Conservation (phyloP, 2,113 vertebrate genomes). For the Semicossyphus pulcher region DNA sequence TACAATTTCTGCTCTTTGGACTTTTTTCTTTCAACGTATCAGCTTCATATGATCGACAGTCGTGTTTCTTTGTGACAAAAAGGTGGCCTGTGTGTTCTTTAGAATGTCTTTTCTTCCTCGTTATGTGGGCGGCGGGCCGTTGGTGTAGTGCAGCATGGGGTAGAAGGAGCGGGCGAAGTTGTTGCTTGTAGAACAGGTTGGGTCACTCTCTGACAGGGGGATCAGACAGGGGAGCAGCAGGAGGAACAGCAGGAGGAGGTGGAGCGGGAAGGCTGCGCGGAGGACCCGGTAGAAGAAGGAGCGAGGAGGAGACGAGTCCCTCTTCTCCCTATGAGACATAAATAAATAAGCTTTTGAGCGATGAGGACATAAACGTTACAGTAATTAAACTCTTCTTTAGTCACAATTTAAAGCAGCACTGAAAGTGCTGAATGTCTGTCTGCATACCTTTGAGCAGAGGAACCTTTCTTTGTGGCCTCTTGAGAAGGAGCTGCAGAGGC, state of each 20-base stretch:
- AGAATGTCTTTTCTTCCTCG: neutral
- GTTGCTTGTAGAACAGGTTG: constrained; percentile 90
- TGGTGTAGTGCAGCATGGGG: constrained; percentile 93
- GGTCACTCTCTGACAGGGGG: constrained; percentile 86
- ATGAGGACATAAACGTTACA: neutral
- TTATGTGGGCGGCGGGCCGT: constrained; percentile 92
- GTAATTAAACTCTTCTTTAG: too few species aligned
- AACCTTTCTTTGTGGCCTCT: constrained; percentile 8
- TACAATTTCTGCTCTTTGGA: constrained; percentile 9
- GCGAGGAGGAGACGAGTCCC: constrained; percentile 67
- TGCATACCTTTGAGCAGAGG: constrained; percentile 42
- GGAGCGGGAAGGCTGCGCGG: constrained; percentile 88
- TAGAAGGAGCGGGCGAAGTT: constrained; percentile 94
- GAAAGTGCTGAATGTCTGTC: too few species aligned
- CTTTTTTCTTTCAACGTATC: neutral
- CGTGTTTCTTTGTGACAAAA: neutral
- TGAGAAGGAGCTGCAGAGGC: neutral
- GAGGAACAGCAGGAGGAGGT: constrained; percentile 90
- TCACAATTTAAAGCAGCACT: too few species aligned
- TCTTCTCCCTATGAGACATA: constrained; percentile 57
- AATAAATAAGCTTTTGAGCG: neutral
- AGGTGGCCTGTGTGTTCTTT: neutral
- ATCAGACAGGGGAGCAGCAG: constrained; percentile 89
- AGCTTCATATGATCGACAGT: neutral
- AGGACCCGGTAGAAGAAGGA: constrained; percentile 90